Evolutionary conservation across 2,888 invertebrate species (phyloP).

Genomic region (Papilio protenor): DNA sequence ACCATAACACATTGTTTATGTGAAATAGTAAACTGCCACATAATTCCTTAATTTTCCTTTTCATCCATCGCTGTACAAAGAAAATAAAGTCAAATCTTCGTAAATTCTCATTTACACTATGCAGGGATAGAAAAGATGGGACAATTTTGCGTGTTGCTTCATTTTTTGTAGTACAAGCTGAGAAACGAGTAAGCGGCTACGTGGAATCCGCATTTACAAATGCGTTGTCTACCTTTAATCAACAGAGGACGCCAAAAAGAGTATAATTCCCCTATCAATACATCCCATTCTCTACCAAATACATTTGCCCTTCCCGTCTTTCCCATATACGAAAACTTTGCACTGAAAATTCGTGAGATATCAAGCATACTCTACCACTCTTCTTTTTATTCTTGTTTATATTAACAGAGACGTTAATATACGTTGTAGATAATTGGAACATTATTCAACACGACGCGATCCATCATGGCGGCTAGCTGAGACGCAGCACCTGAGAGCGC

Average conservation of each 20-base stretch:
- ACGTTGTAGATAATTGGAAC: constrained; percentile 8
- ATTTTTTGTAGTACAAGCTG: too few relatives aligned
- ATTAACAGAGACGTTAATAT: constrained; percentile 17
- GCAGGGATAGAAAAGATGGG: neutral
- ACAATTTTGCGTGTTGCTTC: neutral
- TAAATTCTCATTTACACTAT: neutral
- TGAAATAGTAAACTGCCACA: neutral
- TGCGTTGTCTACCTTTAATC: too few relatives aligned
- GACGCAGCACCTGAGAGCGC: constrained; percentile 16
- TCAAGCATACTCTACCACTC: neutral
- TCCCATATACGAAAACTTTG: too few relatives aligned
- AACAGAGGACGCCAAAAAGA: too few relatives aligned
- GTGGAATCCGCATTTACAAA: too few relatives aligned
- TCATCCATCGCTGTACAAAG: neutral
- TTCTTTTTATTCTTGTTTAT: neutral
- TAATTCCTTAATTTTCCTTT: neutral
- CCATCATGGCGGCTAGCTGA: constrained; percentile 24
- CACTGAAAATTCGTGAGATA: too few relatives aligned
- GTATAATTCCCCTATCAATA: too few relatives aligned
- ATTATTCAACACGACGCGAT: constrained; percentile 3
- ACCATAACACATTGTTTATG: neutral
- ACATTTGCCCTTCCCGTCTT: too few relatives aligned
- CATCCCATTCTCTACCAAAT: too few relatives aligned
- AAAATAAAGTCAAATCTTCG: neutral
- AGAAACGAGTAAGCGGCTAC: too few relatives aligned